Percentiles rank a stretch among this genome's conserved stretches.
Conservation (phyloP, 2,888 invertebrate genomes). For the Dilophus febrilis region DNA sequence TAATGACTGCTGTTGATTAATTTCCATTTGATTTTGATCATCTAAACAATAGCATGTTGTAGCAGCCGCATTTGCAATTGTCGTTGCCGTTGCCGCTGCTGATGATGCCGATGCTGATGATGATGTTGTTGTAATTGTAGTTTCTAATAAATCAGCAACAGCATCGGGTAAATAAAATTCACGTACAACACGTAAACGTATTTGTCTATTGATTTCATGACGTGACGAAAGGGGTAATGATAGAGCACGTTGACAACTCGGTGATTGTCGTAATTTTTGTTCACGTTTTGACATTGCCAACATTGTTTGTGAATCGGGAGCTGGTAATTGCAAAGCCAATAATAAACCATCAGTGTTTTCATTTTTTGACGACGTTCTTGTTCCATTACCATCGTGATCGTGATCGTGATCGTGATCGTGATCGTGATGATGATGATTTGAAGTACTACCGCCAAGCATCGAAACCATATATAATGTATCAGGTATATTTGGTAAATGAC, state of each 20-base stretch:
- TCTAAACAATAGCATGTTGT: conserved; percentile 5
- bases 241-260: conserved; percentile 64
- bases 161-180: conserved; percentile 88
- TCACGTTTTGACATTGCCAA: conserved; percentile 69
- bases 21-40: conserved; percentile 9
- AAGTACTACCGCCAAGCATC: conserved; percentile 26
- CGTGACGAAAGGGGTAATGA: conserved; percentile 57
- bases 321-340: conserved; percentile 46
- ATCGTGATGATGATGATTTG: no score
- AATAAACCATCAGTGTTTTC: conserved; percentile 42
- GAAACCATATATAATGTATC: conserved; percentile 83
- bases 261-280: conserved; percentile 61
- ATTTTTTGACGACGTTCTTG: conserved; percentile 16
- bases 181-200: conserved; percentile 76
- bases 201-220: conserved; percentile 58
- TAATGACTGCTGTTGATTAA: no score
- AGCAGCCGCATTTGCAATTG: conserved; percentile 12
- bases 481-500: conserved; percentile 69
- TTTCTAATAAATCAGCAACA: conserved; percentile 60
- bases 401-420: no score
- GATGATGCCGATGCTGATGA: conserved; percentile 32
- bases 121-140: conserved; percentile 26
- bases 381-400: no score
- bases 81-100: conserved; percentile 8
- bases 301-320: conserved; percentile 61